Evolutionary conservation across 2,888 invertebrate species (phyloP), one percentile per base, ranked within the genome.

Genomic region (Drosophila percnosoma): DNA sequence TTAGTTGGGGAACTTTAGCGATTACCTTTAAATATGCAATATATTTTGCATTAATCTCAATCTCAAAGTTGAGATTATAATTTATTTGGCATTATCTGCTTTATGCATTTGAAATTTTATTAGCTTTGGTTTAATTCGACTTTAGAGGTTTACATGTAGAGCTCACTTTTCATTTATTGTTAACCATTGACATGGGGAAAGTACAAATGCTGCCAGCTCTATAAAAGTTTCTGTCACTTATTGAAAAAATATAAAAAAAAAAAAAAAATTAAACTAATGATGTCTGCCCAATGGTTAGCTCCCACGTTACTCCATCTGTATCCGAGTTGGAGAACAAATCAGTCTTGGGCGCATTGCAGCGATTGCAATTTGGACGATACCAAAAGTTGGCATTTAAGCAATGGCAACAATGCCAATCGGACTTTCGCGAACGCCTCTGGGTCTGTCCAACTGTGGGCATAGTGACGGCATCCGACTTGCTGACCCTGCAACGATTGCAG

Each of bases 371-470:
- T 58, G 62, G 57, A 31, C 86, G 80, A 58, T 90, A 78, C 75
- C 90, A 86, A 42, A 85, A 87, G 55, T 87, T 87, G 11, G 64
- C 33, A 49, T 87, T 87, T 21, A 71, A 78, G 49, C 86, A 87
- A 33, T 64, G 69, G 2, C 53, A 65, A 11, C 86, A 87, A 1
- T 60, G 42, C 86, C 86, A 87, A 24, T 90, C 86, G 4, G 60
- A 49, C 48, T 60, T 77, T 11, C 70, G 60, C 0, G 75, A 72
- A 31, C 72, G 70, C 64, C 73, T 69, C 24, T 27, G 13, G 24
- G 29, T 29, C 31, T 34, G 53, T 18, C 54, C 57, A 6, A 18
- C 10, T 21, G 27, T 40, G 15, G 51, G 31, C 27, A 61, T 51
- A 1, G 57, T 21, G 21, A 33, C 27, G 1, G 58, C 45, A 2